Evolutionary conservation across 2,888 invertebrate genomes (phyloP).

Genomic region (Napeogenes sylphis): DNA sequence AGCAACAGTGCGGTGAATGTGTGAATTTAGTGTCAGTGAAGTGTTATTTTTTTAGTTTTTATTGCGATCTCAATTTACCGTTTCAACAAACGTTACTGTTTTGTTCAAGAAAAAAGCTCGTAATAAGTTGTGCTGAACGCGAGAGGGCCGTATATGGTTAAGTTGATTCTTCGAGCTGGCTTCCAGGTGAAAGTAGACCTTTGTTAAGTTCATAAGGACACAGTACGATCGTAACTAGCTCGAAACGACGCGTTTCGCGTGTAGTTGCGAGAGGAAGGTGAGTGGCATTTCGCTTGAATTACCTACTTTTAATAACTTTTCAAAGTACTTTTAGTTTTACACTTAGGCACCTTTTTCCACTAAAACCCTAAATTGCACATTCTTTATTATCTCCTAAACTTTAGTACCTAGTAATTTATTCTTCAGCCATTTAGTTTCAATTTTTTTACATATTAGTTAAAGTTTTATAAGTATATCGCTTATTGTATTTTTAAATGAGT

Average conservation of each 20-base stretch:
- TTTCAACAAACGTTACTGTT: constrained; percentile 74
- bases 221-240: constrained; percentile 61
- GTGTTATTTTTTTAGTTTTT: constrained; percentile 48
- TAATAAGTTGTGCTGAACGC: constrained; percentile 61
- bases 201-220: constrained; percentile 76
- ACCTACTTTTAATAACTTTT: constrained; percentile 55
- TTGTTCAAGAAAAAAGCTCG: constrained; percentile 66
- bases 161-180: constrained; percentile 62
- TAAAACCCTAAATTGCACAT: no score
- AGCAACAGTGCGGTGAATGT: constrained; percentile 58
- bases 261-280: constrained; percentile 65
- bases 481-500: constrained; percentile 34
- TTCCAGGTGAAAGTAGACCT: constrained; percentile 75
- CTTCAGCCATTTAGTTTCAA: no score
- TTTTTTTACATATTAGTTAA: no score
- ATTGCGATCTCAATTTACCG: constrained; percentile 66
- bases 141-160: constrained; percentile 67
- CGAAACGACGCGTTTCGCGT: constrained; percentile 66
- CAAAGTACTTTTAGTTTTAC: constrained; percentile 54
- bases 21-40: constrained; percentile 51
- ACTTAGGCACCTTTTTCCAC: constrained; percentile 36
- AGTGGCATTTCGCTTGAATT: constrained; percentile 60
- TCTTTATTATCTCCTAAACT: no score
- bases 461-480: no score
- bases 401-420: no score